Conservation (phyloP, 2,113 vertebrate genomes). For the Microcebus jonahi region DNA sequence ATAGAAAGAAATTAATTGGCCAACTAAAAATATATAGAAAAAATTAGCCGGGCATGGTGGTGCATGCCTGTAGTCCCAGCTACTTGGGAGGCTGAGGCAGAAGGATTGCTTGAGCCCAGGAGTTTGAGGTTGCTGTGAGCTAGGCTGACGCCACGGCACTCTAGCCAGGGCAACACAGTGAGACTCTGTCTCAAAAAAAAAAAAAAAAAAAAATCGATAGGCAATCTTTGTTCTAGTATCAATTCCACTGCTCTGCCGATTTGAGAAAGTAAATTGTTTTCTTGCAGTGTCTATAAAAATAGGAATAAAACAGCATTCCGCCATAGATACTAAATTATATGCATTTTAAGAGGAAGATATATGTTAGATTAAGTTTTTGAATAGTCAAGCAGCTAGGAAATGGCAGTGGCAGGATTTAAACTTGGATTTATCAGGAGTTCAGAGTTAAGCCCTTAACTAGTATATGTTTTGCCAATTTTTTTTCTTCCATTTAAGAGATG, state of each 20-base stretch:
- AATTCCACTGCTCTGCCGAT: neutral
- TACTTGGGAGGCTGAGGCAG: too few species aligned
- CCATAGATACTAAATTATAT: neutral
- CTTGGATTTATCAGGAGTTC: neutral
- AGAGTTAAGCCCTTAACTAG: neutral
- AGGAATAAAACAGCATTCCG: neutral
- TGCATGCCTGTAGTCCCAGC: too few species aligned
- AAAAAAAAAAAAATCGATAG: neutral
- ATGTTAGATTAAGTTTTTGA: neutral
- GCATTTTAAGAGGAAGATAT: neutral
- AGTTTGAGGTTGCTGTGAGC: too few species aligned
- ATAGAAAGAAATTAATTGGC: too few species aligned
- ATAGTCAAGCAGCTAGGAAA: neutral
- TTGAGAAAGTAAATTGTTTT: conserved; percentile 28
- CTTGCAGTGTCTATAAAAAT: neutral
- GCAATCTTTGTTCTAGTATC: neutral
- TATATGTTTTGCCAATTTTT: neutral
- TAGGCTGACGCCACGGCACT: too few species aligned
- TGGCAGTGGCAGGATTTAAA: neutral
- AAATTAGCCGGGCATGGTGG: too few species aligned
- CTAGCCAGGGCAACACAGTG: too few species aligned
- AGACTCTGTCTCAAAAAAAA: too few species aligned
- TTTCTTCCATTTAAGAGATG: too few species aligned
- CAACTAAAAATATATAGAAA: too few species aligned
- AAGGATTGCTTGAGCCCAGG: too few species aligned